Evolutionary conservation across 2,888 invertebrate species (phyloP), one percentile per base, ranked within the genome.

Genomic region (Eupithecia subfuscata): DNA sequence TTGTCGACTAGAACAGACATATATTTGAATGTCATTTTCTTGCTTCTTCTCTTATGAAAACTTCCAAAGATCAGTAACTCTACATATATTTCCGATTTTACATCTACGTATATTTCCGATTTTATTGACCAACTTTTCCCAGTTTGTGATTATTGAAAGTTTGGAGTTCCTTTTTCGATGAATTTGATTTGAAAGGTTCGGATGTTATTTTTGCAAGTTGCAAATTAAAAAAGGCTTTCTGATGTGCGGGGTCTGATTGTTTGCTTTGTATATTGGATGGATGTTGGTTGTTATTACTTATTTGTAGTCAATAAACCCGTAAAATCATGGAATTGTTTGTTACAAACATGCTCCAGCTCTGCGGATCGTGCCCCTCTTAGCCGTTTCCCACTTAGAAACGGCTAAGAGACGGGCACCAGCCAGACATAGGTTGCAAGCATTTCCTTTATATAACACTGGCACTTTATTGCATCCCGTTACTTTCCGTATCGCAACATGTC

Each of bases 131-230:
- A 88, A 88, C 81, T 88, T 88, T 84, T 82, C 81, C 84, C 25
- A 82, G 82, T 84, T 84, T 82, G 83, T 86, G 85, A 88, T 88
- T 87, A 88, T 88, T 84, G 86, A 84, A 86, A 85, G 81, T 86
- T 84, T 70, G 80, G 82, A 84, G 83, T 86, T 85, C 83, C 84
- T 87, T 85, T 86, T 81, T 81, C 79, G 83, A 85, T 82, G 84
- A n/a, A n/a, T n/a, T n/a, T n/a, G n/a, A n/a, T n/a, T n/a, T n/a
- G n/a, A 83, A 81, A 83, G 83, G 81, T 84, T 77, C 75, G 75
- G 76, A 81, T 81, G 75, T 56, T 56, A 22, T 56, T 56, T 22
- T 56, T 56, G 22, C 56, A 12, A 56, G 56, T 56, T 56, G 22
- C 56, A 56, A 56, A 56, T 56, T 56, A 56, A 56, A 52, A 56